Evolutionary conservation across 1,140 invertebrate genomes (phyloP), one percentile per base, ranked within the genome.

Genomic region (Glossosoma conforme): DNA sequence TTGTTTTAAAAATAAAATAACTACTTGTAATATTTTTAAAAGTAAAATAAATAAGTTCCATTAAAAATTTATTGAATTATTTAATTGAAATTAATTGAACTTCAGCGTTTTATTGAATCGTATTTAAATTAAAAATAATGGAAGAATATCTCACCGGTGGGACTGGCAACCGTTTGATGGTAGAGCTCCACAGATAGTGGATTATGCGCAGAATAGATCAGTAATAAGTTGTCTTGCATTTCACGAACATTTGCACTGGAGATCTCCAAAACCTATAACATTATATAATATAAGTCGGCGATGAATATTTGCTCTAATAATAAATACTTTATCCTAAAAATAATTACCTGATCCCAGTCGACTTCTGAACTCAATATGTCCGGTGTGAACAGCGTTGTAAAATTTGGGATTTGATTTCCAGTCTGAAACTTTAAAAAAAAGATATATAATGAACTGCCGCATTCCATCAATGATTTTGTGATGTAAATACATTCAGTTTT

Each of bases 131-230:
- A 9, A 36, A 36, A 36, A 44, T 22, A 40, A 15, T 44, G 33
- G 3, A 44, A 28, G 10, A 30, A 5, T 15, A 35, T 18, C 20
- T 13, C 65, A 78, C 77, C 75, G 52, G 71, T 73, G 15, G 77
- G 69, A 66, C 73, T 71, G 1, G 75, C 58, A 0, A 76, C 62
- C 14, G 75, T 71, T 58, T 78, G 77, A 10, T 81, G 81, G 65
- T 83, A 82, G 6, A 83, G 60, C 54, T 79, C 76, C 41, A 81
- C 69, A 9, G 71, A 61, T 9, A 69, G 62, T 0, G 79, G 78
- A 59, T 73, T 73, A 58, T 79, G 75, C 6, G 81, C 77, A 25
- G 77, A 76, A 58, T 80, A 83, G 47, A 61, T 70, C 2, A 84
- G 55, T 20, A 85, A 62, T 13, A 82, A 46, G 61, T 77, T 77